Conservation (phyloP, 2,888 invertebrate genomes). For the Conchocele bisecta region DNA sequence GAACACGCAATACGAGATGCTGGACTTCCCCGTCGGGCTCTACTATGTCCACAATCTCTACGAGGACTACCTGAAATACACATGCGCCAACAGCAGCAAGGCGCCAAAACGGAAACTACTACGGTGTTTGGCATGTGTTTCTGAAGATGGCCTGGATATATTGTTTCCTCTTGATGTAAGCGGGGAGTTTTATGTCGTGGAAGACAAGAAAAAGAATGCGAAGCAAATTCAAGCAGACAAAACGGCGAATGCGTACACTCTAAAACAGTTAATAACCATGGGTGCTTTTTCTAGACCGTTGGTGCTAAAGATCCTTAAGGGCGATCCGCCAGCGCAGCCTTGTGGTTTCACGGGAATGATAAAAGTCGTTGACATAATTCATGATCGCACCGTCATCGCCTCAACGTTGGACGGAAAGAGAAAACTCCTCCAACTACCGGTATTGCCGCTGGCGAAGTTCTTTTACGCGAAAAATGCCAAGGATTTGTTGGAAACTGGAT, state of each 20-base stretch:
- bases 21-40: conserved; percentile 60
- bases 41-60: conserved; percentile 60
- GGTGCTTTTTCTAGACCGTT: conserved; percentile 60
- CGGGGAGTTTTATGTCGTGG: conserved; percentile 68
- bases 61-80: conserved; percentile 68
- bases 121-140: conserved; percentile 63
- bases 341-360: conserved; percentile 69
- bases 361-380: conserved; percentile 65
- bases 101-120: conserved; percentile 63
- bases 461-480: conserved; percentile 60
- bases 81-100: conserved; percentile 54
- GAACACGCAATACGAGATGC: conserved; percentile 64
- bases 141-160: conserved; percentile 60
- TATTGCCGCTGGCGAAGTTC: conserved; percentile 66
- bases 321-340: conserved; percentile 65
- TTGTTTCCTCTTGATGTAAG: conserved; percentile 66
- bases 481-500: conserved; percentile 52
- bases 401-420: conserved; percentile 61
- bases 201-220: conserved; percentile 54
- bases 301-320: conserved; percentile 61
- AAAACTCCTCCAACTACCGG: conserved; percentile 69
- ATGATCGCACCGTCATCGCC: conserved; percentile 69
- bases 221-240: conserved; percentile 56
- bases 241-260: conserved; percentile 56
- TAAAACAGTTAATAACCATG: conserved; percentile 57